Conservation (phyloP, 2,888 invertebrate species). For the Melieria omissa region DNA sequence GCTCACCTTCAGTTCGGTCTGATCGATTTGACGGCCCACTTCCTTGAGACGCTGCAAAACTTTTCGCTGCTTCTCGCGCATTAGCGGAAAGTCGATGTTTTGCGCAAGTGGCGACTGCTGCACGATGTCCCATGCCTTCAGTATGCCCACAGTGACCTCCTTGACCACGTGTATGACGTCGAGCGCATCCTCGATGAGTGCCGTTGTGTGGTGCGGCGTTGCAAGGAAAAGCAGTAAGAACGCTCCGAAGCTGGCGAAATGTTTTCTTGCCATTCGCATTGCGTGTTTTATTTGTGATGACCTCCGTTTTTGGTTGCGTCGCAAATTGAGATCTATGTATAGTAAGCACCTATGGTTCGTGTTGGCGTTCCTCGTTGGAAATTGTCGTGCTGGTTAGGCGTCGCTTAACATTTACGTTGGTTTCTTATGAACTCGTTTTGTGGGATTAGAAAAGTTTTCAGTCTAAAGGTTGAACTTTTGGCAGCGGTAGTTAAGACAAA, state of each 20-base stretch:
- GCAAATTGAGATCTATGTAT: conserved; percentile 17
- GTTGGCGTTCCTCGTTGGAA: no score
- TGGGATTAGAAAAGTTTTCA: no score
- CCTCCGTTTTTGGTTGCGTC: not conserved
- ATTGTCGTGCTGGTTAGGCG: no score
- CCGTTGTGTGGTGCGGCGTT: conserved; percentile 57
- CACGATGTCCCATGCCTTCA: conserved; percentile 75
- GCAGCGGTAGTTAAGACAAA: not conserved
- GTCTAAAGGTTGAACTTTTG: not conserved
- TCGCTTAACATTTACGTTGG: no score
- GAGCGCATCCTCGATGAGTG: conserved; percentile 71
- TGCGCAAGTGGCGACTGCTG: conserved; percentile 70
- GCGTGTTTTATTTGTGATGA: conserved; percentile 5
- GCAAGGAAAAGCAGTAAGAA: conserved; percentile 31
- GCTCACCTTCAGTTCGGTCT: conserved; percentile 62
- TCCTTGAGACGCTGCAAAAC: conserved; percentile 70
- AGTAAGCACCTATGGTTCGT: no score
- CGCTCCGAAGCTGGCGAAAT: conserved; percentile 9
- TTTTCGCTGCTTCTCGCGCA: conserved; percentile 72
- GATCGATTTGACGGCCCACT: conserved; percentile 64
- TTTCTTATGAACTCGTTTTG: no score
- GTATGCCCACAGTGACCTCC: conserved; percentile 72
- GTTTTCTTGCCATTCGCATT: conserved; percentile 23
- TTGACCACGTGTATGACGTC: conserved; percentile 72
- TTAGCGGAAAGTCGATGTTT: conserved; percentile 72